A percentile compares a stretch with the other conserved stretches of the same genome.
These are phyloP conservation scores for Bungarus multicinctus DNA, from an alignment of 2,113 vertebrate species.

Conservation along the genomic window DNA sequence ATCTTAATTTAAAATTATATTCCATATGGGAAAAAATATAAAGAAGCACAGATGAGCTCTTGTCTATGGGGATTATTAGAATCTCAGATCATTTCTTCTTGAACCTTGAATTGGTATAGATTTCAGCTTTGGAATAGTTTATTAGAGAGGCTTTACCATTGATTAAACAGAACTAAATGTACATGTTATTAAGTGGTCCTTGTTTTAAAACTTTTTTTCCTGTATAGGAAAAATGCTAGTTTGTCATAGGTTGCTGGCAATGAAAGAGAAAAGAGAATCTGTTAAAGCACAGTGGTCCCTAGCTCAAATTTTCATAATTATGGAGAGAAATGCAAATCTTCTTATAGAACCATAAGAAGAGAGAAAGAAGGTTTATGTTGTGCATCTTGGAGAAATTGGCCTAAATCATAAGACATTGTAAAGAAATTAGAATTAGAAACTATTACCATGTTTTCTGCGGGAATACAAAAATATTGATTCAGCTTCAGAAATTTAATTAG, in stretches of 20 bases:
- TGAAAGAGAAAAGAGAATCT: not conserved
- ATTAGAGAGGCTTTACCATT: not conserved
- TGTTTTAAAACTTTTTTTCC: not conserved
- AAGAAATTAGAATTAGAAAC: conserved; percentile 31
- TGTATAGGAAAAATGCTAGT: not conserved
- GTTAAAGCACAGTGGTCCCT: not conserved
- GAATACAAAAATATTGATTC: not conserved
- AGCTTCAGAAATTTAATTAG: conserved; percentile 8
- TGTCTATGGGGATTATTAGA: not conserved
- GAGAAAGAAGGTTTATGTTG: conserved; percentile 3
- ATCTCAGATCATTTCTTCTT: not conserved
- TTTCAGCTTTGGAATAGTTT: not conserved
- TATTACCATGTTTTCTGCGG: conserved; percentile 29
- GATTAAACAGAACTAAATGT: not conserved
- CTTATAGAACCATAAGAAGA: not conserved
- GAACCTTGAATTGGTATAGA: conserved; percentile 1
- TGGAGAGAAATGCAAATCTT: not conserved
- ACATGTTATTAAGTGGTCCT: not conserved
- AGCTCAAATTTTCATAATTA: not conserved
- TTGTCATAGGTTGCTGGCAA: not conserved
- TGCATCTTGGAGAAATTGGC: not conserved
- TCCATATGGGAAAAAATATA: not conserved
- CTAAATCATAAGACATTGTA: not conserved
- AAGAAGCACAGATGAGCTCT: not conserved
- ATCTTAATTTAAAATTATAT: no score